Evolutionary conservation across 2,113 vertebrate species (phyloP).

Genomic region (Scolopax mira): DNA sequence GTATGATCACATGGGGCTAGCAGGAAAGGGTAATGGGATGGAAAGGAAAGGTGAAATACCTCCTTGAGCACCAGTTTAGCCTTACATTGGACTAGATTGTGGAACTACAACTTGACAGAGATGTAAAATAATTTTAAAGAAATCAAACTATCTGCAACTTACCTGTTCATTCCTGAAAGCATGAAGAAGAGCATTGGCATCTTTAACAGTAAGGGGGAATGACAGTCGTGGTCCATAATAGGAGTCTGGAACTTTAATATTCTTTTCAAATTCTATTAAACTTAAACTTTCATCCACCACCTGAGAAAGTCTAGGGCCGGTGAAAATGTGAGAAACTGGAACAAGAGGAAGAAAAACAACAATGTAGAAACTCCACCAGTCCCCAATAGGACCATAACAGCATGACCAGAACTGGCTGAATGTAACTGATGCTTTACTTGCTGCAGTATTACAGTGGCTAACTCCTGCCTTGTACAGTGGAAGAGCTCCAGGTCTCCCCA

Average conservation of each 20-base stretch:
- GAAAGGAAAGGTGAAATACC: not conserved
- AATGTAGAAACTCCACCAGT: not conserved
- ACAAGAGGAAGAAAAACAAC: not conserved
- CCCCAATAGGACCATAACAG: not conserved
- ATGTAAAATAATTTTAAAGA: not conserved
- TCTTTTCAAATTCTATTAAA: constrained; percentile 70
- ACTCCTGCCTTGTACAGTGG: not conserved
- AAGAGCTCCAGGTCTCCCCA: not conserved
- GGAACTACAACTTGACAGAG: not conserved
- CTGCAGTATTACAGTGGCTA: not conserved
- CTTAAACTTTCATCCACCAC: constrained; percentile 20
- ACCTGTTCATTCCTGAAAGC: constrained; percentile 90
- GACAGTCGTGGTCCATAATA: constrained; percentile 87
- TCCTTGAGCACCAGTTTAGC: not conserved
- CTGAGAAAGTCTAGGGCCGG: constrained; percentile 61
- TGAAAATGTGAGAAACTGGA: constrained; percentile 80
- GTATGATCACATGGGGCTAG: not conserved
- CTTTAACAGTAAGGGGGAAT: constrained; percentile 85
- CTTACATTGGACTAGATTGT: not conserved
- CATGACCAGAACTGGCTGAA: not conserved
- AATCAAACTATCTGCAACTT: constrained; percentile 20
- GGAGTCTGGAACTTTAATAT: constrained; percentile 81
- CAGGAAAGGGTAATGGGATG: not conserved
- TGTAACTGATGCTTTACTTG: not conserved
- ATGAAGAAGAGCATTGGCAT: constrained; percentile 81